phyloP scores from a whole-genome alignment of 2,113 vertebrate species.

The Ammodytes dubius region DNA sequence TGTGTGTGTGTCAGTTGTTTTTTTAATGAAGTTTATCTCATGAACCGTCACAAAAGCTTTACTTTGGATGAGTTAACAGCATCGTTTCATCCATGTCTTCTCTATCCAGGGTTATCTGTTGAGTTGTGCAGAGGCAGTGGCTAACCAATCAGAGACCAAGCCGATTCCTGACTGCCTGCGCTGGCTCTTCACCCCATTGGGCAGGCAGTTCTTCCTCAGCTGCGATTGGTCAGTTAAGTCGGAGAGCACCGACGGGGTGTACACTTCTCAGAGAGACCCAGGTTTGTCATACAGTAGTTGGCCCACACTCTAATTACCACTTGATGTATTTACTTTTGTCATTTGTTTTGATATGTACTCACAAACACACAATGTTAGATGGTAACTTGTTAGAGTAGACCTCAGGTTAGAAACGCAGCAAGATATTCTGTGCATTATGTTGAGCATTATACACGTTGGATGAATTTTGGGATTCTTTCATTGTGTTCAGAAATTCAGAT shows the following conservation, averaged over 20 bases:
- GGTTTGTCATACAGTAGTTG: slow-evolving; percentile 79
- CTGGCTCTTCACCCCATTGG: slow-evolving; percentile 96
- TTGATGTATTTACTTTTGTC: background rate
- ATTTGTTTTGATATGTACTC: background rate
- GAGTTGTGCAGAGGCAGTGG: slow-evolving; percentile 89
- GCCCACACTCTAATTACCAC: background rate
- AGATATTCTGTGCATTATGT: background rate
- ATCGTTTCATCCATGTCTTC: slow-evolving; percentile 4
- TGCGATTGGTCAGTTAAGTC: slow-evolving; percentile 95
- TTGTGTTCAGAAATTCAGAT: background rate
- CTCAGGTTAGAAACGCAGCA: no score
- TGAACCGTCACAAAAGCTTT: background rate
- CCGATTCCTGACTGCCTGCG: slow-evolving; percentile 89
- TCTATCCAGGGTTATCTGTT: slow-evolving; percentile 90
- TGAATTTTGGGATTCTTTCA: background rate
- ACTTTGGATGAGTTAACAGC: slow-evolving; percentile 29
- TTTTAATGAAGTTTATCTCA: background rate
- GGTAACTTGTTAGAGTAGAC: background rate
- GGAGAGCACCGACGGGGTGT: slow-evolving; percentile 88
- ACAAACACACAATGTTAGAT: background rate
- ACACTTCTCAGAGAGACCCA: slow-evolving; percentile 91
- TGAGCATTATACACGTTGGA: background rate
- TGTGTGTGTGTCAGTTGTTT: no score
- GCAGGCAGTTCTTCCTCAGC: slow-evolving; percentile 95
- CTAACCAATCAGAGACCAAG: slow-evolving; percentile 85